Base-by-base conservation (phyloP, 2,797 vertebrate species). In the Pseudochirops cupreus region DNA sequence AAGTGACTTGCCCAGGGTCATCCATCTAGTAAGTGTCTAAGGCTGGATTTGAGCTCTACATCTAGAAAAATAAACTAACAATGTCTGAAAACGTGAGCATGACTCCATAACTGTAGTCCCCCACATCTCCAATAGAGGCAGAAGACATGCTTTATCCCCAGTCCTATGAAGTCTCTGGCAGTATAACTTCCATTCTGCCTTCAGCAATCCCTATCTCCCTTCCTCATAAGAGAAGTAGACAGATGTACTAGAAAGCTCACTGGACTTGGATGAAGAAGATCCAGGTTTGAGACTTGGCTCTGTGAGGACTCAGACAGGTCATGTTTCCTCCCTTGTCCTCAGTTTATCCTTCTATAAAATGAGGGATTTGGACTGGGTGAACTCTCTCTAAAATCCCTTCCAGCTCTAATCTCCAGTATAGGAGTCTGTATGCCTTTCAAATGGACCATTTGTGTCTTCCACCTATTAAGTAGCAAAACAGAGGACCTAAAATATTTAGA, bases 31-130 rank as follows among this genome's bases (percentile, higher is more conserved):
- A 90, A 91, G 56, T 50, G 39, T 28, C 39, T 67, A 50, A 97
- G 46, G 18, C 89, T 94, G 91, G 58, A 87, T 90, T 46, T 91
- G 52, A 97, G 94, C 6, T 33, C 50, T 24, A 39, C 6, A 46
- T 26, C 39, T 26, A 87, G 74, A 9, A 87, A 87, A 87, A 87
- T 50, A 87, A 50, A 21, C 9, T 39, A 87, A 26, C 74, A 87
- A 26, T 87, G 39, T 46, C 24, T 87, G 39, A 50, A 87, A 87
- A 87, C 4, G 9, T 87, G 50, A 46, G 18, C 39, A 87, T 87
- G 24, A 39, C 16, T 74, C 33, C 16, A 21, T 26, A 87, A 3
- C 21, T 50, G 3, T 87, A 50, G 9, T 50, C 18, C 1, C 39
- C 33, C 18, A 24, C n/a, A 46, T 82, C 67, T 46, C 21, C 46